These are phyloP conservation scores for Phaenicophaeus curvirostris DNA, from an alignment of 2,797 vertebrate genomes.

Conservation along the genomic window DNA sequence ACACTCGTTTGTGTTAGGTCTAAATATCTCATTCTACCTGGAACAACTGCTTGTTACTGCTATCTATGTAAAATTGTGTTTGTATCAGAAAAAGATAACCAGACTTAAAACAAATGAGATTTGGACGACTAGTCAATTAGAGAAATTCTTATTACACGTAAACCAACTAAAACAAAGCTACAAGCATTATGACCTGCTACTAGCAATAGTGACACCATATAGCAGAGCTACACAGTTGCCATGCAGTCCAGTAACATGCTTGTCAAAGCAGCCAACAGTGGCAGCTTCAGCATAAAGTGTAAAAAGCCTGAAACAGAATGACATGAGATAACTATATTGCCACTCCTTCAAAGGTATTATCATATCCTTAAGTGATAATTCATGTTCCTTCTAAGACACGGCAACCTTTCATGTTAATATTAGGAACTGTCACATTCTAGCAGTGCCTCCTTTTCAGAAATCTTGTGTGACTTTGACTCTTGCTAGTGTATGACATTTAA, in stretches of 20 bases:
- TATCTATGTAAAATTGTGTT: background rate
- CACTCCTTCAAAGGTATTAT: background rate
- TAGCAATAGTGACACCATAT: background rate
- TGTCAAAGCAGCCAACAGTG: accelerated
- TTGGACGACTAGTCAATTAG: background rate
- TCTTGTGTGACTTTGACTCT: background rate
- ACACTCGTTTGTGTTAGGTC: background rate
- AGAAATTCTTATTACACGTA: background rate
- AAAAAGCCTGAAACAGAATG: background rate
- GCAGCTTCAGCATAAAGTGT: background rate
- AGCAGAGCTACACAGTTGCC: background rate
- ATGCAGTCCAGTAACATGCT: background rate
- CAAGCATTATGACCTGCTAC: background rate
- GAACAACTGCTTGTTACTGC: background rate
- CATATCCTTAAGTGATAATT: background rate
- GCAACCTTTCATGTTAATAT: background rate
- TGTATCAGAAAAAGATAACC: background rate
- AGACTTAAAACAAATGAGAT: background rate
- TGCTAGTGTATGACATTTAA: background rate
- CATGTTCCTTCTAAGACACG: background rate
- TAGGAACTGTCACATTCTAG: background rate
- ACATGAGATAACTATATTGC: background rate
- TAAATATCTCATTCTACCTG: background rate
- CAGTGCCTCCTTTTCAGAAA: background rate
- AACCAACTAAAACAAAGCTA: background rate